phyloP scores from a whole-genome alignment of 1,140 invertebrate species.

The Heliothis subflexa region DNA sequence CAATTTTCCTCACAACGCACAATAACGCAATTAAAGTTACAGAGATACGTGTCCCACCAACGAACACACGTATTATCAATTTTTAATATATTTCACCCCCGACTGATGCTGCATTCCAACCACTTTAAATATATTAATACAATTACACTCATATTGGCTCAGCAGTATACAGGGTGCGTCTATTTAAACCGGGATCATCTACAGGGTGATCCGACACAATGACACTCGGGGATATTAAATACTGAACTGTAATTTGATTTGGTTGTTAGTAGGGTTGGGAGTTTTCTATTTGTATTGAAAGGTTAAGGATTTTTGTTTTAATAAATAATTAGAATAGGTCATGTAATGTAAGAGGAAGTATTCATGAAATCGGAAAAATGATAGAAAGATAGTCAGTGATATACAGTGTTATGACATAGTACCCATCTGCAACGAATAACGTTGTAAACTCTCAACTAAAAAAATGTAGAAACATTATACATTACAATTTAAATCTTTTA shows the following conservation, averaged over 20 bases:
- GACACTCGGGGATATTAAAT: conserved; percentile 16
- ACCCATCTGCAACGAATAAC: too few relatives aligned
- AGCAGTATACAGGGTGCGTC: conserved; percentile 12
- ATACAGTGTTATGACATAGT: too few relatives aligned
- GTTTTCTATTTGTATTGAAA: not conserved
- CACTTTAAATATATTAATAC: conserved; percentile 24
- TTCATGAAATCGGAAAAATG: not conserved
- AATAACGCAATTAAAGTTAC: not conserved
- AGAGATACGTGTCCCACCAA: not conserved
- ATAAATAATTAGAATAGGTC: not conserved
- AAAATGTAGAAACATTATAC: too few relatives aligned
- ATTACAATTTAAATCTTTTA: too few relatives aligned
- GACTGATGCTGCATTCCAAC: not conserved
- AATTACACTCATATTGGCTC: conserved; percentile 32
- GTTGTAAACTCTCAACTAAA: too few relatives aligned
- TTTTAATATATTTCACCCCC: not conserved
- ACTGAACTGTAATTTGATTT: conserved; percentile 40
- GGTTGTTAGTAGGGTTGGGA: conserved; percentile 8
- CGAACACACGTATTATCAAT: not conserved
- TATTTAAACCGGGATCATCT: not conserved
- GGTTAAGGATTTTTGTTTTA: not conserved
- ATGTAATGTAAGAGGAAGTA: not conserved
- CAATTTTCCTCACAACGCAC: not conserved
- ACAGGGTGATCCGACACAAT: conserved; percentile 30
- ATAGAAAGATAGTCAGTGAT: too few relatives aligned